Conservation (phyloP, 2,797 vertebrate species). For the Spea hammondii region DNA sequence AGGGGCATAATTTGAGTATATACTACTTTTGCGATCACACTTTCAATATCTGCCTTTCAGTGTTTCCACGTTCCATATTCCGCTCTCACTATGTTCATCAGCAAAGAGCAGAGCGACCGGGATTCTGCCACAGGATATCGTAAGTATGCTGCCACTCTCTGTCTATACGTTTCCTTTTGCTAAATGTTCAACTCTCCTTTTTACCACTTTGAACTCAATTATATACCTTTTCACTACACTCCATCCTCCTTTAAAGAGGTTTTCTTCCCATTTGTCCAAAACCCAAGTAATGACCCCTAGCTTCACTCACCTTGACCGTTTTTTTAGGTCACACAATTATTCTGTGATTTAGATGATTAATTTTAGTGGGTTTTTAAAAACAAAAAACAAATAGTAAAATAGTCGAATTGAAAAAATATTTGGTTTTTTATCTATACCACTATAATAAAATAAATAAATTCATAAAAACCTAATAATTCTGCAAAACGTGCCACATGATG, state of each 20-base stretch:
- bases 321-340: no score
- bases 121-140: constrained; percentile 94
- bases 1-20: neutral
- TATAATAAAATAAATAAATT: no score
- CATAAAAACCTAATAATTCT: no score
- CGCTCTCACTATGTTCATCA: constrained; percentile 96
- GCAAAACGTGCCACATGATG: no score
- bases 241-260: neutral
- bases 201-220: neutral
- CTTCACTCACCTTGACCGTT: neutral
- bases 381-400: no score
- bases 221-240: neutral
- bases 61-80: constrained; percentile 97
- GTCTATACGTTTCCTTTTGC: neutral
- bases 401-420: no score
- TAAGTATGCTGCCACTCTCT: constrained; percentile 62
- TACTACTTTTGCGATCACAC: neutral
- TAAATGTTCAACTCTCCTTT: neutral
- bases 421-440: no score
- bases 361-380: no score
- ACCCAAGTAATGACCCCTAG: constrained; percentile 18
- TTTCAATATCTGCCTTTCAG: constrained; percentile 63
- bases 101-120: constrained; percentile 85
- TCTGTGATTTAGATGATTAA: no score
- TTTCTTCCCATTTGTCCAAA: neutral